phyloP scores from a whole-genome alignment of 2,797 vertebrate genomes.

The Myotis pilosus region DNA sequence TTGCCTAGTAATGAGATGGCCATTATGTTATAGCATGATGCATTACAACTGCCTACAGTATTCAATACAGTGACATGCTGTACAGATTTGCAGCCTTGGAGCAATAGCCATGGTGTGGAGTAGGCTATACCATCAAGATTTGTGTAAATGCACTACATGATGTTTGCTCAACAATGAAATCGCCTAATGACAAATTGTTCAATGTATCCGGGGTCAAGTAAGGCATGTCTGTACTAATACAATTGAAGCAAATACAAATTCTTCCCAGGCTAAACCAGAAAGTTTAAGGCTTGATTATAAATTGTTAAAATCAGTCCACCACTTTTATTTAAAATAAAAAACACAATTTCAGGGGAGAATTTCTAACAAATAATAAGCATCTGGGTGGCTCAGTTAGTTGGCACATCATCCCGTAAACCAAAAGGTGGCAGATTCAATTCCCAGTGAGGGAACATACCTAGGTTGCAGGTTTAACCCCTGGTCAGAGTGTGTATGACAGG shows the following conservation, averaged over 20 bases:
- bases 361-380: neutral
- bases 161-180: neutral
- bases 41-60: neutral
- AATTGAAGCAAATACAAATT: neutral
- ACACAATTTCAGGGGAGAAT: neutral
- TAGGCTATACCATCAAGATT: neutral
- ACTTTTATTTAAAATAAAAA: constrained; percentile 31
- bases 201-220: neutral
- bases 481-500: neutral
- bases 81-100: neutral
- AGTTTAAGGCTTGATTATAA: neutral
- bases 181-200: neutral
- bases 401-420: neutral
- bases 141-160: neutral
- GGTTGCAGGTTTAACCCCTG: neutral
- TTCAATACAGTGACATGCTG: neutral
- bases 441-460: neutral
- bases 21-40: neutral
- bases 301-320: neutral
- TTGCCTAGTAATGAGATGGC: neutral
- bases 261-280: neutral
- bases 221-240: neutral
- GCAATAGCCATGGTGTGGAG: neutral
- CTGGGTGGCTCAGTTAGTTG: neutral
- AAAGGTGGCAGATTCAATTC: neutral